Base-by-base conservation (phyloP, 2,888 invertebrate species). In the Brenthis hecate region DNA sequence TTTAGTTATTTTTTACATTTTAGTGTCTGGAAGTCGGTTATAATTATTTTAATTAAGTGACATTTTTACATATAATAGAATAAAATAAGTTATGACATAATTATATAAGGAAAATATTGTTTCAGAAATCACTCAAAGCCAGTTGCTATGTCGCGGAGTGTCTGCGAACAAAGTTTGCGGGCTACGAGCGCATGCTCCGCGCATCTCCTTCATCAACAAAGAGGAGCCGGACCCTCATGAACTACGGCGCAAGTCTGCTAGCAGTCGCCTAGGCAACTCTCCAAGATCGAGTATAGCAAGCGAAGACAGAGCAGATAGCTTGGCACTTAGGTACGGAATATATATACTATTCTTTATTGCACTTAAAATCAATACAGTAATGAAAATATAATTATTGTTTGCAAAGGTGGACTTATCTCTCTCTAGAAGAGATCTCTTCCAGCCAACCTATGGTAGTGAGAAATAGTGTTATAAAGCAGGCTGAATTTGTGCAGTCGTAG, bases 281-380 rank as follows among this genome's bases (percentile, higher is more conserved):
- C 93, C 94, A 0, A 77, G 94, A 32, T 79, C 87, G 19, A 93
- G 93, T 68, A 87, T 94, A 43, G 91, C 93, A 0, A 89, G 91
- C 51, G 92, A 92, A 14, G 93, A 93, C 13, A 77, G 90, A 65
- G 75, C 80, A 11, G 92, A 95, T 82, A 95, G 95, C 14, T 86
- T 95, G 14, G 91, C 94, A 23, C 88, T 96, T 36, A 94, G 95
- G 95, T 95, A 85, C 80, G 83, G 2, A 36, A 28, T 28, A 4
- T 28, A 19, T 19, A 19, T 19, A 19, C 19, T 19, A 19, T 19
- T 19, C 19, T 19, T 19, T 19, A 1, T 19, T 19, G 19, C 0
- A 19, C 19, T 19, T 19, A 19, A 19, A 19, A 19, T 1, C 19
- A 19, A 19, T 19, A 19, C 19, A 19, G 19, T 19, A 19, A 19